Percentiles rank a stretch among this genome's conserved stretches.
Evolutionary conservation across 2,888 invertebrate species (phyloP).

Genomic region (Stramonita haemastoma): DNA sequence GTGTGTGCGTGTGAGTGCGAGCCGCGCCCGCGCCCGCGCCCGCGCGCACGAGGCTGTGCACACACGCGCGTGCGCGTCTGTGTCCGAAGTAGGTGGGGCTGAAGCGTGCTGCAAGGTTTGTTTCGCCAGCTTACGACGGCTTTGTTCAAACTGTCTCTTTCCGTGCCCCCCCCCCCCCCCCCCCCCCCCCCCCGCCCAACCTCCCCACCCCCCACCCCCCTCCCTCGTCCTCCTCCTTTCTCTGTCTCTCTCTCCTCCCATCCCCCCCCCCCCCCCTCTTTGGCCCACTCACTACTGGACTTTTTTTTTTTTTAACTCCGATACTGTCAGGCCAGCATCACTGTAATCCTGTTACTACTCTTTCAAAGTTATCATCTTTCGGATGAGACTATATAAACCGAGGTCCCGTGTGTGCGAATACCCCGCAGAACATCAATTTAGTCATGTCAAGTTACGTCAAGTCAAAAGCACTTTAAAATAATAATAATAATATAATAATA

Average conservation of each 20-base stretch:
- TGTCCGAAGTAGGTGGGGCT: not conserved
- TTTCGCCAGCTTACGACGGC: constrained; percentile 20
- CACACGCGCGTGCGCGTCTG: not conserved
- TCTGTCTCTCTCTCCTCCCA: not conserved
- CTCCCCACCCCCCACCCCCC: not conserved
- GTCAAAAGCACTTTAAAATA: too few species aligned
- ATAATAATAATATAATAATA: too few species aligned
- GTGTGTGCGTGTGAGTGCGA: not conserved
- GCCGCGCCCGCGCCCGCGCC: not conserved
- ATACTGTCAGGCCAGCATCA: too few species aligned
- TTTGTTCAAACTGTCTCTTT: constrained; percentile 2
- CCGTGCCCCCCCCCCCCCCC: not conserved
- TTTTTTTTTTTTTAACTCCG: too few species aligned
- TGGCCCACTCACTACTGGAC: not conserved
- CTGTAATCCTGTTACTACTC: too few species aligned
- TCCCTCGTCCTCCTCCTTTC: not conserved
- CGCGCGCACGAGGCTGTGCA: not conserved
- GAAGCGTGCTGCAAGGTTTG: constrained; percentile 24
- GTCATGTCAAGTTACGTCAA: too few species aligned
- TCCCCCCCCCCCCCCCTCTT: not conserved
- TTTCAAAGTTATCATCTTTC: too few species aligned
- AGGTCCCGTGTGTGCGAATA: too few species aligned
- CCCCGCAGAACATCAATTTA: too few species aligned
- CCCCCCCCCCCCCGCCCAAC: not conserved
- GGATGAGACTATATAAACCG: too few species aligned